phyloP scores from a whole-genome alignment of 2,113 vertebrate species.

The Podarcis raffonei region DNA sequence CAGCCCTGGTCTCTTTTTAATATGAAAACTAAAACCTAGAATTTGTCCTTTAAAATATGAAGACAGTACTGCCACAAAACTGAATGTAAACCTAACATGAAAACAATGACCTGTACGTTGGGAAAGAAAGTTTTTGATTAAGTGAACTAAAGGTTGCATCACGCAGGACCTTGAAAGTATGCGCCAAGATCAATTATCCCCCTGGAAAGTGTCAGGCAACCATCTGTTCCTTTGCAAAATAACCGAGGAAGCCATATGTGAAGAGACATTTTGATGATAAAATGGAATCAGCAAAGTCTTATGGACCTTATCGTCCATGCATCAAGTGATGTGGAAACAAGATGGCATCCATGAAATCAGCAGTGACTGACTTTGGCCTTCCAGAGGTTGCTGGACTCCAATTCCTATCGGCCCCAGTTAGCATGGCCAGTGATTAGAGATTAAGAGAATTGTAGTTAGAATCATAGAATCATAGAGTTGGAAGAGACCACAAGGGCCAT shows the following conservation, averaged over 20 bases:
- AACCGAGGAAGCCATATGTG: slow-evolving; percentile 32
- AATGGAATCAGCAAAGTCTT: not conserved
- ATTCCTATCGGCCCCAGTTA: too few relatives aligned
- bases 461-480: too few relatives aligned
- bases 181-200: not conserved
- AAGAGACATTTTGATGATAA: slow-evolving; percentile 31
- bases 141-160: not conserved
- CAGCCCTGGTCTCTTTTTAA: not conserved
- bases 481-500: too few relatives aligned
- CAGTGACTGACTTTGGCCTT: too few relatives aligned
- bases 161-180: not conserved
- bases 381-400: too few relatives aligned
- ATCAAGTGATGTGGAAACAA: slow-evolving; percentile 21
- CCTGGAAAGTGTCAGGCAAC: not conserved
- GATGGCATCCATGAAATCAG: not conserved
- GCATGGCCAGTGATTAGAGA: too few relatives aligned
- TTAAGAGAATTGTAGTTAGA: too few relatives aligned
- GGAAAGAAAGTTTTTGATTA: not conserved
- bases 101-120: not conserved
- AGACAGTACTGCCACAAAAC: not conserved
- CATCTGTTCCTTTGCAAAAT: slow-evolving; percentile 62
- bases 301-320: not conserved
- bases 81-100: not conserved
- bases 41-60: not conserved
- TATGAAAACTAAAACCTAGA: not conserved